Evolutionary conservation across 2,888 invertebrate species (phyloP).

Genomic region (Thysanoteuthis rhombus): DNA sequence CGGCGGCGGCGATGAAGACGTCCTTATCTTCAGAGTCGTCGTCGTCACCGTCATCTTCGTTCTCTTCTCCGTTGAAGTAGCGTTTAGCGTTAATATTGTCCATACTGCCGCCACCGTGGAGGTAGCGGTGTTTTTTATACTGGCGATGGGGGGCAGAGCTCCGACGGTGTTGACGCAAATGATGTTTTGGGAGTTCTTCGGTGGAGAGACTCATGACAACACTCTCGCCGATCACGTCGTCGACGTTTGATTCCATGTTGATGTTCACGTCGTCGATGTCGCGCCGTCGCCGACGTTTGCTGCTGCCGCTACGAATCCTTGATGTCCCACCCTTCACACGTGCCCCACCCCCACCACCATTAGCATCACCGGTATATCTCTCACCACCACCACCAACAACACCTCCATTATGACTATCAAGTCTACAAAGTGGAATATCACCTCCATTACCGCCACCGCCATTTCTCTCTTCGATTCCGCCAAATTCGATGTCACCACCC

Average conservation of each 20-base stretch:
- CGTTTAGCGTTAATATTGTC: not conserved
- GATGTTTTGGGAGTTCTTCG: not conserved
- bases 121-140: not conserved
- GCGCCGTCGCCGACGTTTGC: not conserved
- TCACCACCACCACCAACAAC: too few species aligned
- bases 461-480: not conserved
- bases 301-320: constrained; percentile 34
- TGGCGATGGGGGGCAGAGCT: not conserved
- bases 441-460: not conserved
- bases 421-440: not conserved
- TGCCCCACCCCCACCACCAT: not conserved
- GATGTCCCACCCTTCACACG: not conserved
- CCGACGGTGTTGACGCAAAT: not conserved
- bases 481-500: constrained; percentile 13
- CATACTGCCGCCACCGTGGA: not conserved
- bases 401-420: not conserved
- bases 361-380: not conserved
- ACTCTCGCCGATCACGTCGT: not conserved
- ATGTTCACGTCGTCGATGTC: not conserved
- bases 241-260: not conserved
- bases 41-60: not conserved
- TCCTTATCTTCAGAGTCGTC: not conserved
- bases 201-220: not conserved
- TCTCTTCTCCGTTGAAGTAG: not conserved
- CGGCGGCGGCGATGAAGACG: not conserved